Evolutionary conservation across 1,140 invertebrate genomes (phyloP).

Genomic region (Drepana arcuata): DNA sequence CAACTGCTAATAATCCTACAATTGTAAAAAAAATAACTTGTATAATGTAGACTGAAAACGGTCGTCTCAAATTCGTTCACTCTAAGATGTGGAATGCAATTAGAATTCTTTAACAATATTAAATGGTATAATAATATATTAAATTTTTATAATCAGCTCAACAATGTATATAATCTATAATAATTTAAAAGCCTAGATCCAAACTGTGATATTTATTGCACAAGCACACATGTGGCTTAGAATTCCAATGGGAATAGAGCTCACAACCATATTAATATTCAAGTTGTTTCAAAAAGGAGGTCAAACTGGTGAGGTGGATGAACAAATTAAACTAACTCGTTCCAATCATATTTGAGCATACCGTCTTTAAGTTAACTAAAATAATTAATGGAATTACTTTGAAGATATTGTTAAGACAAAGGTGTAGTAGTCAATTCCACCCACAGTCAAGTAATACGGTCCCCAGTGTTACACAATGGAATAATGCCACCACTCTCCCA

Average conservation of each 20-base stretch:
- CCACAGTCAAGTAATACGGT: slow-evolving; percentile 37
- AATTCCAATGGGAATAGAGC: slow-evolving; percentile 69
- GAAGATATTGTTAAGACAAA: slow-evolving; percentile 12
- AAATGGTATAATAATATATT: slow-evolving; percentile 75
- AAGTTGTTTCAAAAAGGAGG: slow-evolving; percentile 21
- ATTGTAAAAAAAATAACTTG: slow-evolving; percentile 71
- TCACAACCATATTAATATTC: slow-evolving; percentile 58
- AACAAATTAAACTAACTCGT: too few relatives aligned
- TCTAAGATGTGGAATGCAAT: slow-evolving; percentile 73
- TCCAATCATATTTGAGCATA: slow-evolving; percentile 33
- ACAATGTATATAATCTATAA: slow-evolving; percentile 74
- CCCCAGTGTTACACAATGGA: slow-evolving; percentile 18
- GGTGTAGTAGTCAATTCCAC: slow-evolving; percentile 39
- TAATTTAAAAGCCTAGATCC: slow-evolving; percentile 74
- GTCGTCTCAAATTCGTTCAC: slow-evolving; percentile 70
- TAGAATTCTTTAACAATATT: slow-evolving; percentile 74
- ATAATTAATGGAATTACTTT: slow-evolving; percentile 25
- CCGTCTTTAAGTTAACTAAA: slow-evolving; percentile 20
- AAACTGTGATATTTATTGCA: slow-evolving; percentile 75
- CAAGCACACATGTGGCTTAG: slow-evolving; percentile 73
- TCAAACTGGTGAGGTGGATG: too few relatives aligned
- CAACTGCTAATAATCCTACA: slow-evolving; percentile 71
- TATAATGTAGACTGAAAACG: slow-evolving; percentile 71
- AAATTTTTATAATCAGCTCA: slow-evolving; percentile 74
- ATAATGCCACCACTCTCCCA: slow-evolving; percentile 45